A percentile compares a stretch with the other conserved stretches of the same genome.
Conservation (phyloP, 2,888 invertebrate species). For the Cryptus armator region DNA sequence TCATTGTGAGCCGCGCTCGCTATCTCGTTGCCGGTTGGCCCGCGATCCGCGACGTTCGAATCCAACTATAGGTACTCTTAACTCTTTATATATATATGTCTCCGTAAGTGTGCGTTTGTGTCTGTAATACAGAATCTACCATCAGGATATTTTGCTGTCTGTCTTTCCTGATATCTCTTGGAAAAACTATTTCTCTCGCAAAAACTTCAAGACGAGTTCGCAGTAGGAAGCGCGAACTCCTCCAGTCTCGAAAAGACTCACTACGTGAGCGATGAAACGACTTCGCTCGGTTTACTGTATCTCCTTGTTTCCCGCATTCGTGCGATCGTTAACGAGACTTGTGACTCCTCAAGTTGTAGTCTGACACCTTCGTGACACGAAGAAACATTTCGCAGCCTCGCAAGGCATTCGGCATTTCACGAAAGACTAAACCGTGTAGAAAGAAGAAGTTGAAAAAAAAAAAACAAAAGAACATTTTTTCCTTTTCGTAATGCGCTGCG, state of each 20-base stretch:
- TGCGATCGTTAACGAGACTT: conserved; percentile 51
- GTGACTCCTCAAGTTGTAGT: conserved; percentile 14
- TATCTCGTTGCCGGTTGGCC: not conserved
- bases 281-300: not conserved
- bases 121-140: not conserved
- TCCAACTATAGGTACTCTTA: not conserved
- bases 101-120: not conserved
- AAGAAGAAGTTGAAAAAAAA: conserved; percentile 1
- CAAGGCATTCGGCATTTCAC: conserved; percentile 53
- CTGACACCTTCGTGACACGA: conserved; percentile 60
- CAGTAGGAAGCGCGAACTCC: not conserved
- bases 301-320: conserved; percentile 19
- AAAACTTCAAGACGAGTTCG: not conserved
- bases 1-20: conserved; percentile 72
- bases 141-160: conserved; percentile 38
- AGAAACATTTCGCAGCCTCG: conserved; percentile 58
- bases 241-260: not conserved
- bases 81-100: not conserved
- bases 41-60: conserved; percentile 6
- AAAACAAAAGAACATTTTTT: not conserved
- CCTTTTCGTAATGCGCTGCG: not conserved
- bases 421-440: conserved; percentile 8
- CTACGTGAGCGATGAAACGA: conserved; percentile 7
- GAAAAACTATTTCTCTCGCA: conserved; percentile 32
- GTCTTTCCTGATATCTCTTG: conserved; percentile 42